Base-by-base conservation (phyloP, 2,113 vertebrate genomes). In the Apus apus region DNA sequence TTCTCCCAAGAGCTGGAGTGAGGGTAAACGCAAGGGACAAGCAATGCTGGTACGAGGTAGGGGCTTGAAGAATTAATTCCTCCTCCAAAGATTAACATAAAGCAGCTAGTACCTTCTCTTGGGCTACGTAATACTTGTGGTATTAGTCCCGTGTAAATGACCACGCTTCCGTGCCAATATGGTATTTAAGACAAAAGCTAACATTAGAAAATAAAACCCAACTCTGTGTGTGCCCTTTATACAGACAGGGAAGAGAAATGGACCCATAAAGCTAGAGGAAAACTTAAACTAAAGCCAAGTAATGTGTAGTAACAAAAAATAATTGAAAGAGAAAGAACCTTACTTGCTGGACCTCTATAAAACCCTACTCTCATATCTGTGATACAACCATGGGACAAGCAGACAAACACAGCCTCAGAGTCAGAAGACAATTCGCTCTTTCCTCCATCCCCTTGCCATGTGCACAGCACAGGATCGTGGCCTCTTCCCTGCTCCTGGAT, bases 91-190 rank as follows among this genome's bases (percentile, higher is more conserved):
- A 20, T 22, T 27, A 38, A 54, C 3, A 20, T 16, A 43, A 34
- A 40, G 68, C 29, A 78, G 34, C 32, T 19, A 34, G 6, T 9
- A 46, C 75, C 60, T 86, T 54, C 17, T 83, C 25, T 15, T 34
- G 19, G 32, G 38, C 57, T 65, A 6, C 1, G 0, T 29, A 64
- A 66, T 2, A 67, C 34, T n/a, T 9, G 5, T 40, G n/a, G 53
- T 12, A 14, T 62, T 56, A 67, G 40, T 34, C 30, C 64, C 26
- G 1, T 3, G n/a, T 17, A 38, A 51, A 29, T 10, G 62, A 22
- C 26, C 40, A 53, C 0, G 0, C 32, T 46, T 43, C 18, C 23
- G 4, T 26, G 36, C 14, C 36, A 53, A 38, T 6, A 40, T 0
- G 0, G 2, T 17, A 48, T 19, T 48, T 26, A 78, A 68, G 57